Conservation (phyloP, 2,888 invertebrate genomes). For the Disparrhopalites patrizii region DNA sequence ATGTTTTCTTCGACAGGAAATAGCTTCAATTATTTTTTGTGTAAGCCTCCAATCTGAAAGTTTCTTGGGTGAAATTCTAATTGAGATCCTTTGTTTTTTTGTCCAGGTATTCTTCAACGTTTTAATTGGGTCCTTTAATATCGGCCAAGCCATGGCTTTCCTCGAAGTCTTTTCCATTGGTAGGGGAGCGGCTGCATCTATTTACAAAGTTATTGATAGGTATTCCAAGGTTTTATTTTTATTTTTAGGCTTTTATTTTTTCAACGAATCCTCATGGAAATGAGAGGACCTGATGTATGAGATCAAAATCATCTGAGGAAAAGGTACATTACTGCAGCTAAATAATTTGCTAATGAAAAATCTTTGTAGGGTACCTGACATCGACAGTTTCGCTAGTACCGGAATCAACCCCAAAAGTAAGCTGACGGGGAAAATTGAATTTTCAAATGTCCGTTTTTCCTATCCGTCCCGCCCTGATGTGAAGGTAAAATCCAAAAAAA, state of each 20-base stretch:
- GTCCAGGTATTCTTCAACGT: constrained; percentile 18
- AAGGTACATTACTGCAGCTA: background rate
- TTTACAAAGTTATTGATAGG: constrained; percentile 21
- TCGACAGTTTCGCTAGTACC: constrained; percentile 52
- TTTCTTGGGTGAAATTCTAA: background rate
- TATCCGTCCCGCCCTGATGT: constrained; percentile 55
- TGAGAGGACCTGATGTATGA: too few relatives aligned
- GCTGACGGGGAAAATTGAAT: constrained; percentile 52
- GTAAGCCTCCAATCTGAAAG: too few relatives aligned
- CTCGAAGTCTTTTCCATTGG: constrained; percentile 19
- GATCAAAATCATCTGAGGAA: background rate
- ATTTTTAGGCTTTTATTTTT: too few relatives aligned
- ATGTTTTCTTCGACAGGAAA: background rate
- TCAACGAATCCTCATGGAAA: too few relatives aligned
- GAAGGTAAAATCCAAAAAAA: constrained; percentile 35
- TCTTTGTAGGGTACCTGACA: constrained; percentile 50
- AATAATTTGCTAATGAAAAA: background rate
- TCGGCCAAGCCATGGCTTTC: constrained; percentile 12
- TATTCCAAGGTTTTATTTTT: constrained; percentile 2
- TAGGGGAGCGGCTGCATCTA: constrained; percentile 16
- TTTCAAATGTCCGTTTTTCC: constrained; percentile 53
- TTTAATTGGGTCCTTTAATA: constrained; percentile 1
- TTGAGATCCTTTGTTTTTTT: background rate
- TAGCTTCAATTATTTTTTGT: background rate
- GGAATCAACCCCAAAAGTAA: constrained; percentile 50